Conservation (phyloP, 2,797 vertebrate genomes). For the Holocentrus rufus region DNA sequence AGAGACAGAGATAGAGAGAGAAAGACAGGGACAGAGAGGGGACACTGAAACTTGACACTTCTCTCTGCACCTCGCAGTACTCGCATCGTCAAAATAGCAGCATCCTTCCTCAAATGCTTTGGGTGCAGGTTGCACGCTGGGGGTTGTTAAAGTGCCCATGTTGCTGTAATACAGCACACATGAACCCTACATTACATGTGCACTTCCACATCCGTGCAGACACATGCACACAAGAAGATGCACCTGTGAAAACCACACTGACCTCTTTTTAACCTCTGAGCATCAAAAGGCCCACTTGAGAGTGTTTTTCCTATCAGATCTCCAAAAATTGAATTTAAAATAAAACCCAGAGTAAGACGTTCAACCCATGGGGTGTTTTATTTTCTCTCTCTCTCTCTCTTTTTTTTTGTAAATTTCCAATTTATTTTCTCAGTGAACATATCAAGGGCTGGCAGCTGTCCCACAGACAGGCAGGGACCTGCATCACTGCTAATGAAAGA, state of each 20-base stretch:
- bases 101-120: slow-evolving; percentile 27
- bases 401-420: slow-evolving; percentile 11
- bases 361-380: slow-evolving; percentile 23
- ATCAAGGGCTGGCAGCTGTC: slow-evolving; percentile 55
- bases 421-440: slow-evolving; percentile 45
- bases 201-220: neutral
- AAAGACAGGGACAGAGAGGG: slow-evolving; percentile 1
- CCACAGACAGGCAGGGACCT: slow-evolving; percentile 69
- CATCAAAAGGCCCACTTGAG: neutral
- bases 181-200: neutral
- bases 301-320: slow-evolving; percentile 10
- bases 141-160: slow-evolving; percentile 11
- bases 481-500: slow-evolving; percentile 68
- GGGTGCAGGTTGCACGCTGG: slow-evolving; percentile 5
- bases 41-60: slow-evolving; percentile 30
- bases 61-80: slow-evolving; percentile 18
- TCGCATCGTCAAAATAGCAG: slow-evolving; percentile 20
- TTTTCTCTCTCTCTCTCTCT: neutral
- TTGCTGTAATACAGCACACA: slow-evolving; percentile 24
- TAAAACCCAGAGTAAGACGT: neutral
- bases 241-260: neutral
- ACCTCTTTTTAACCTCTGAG: slow-evolving; percentile 34
- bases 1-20: slow-evolving; percentile 7
- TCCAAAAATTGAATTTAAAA: slow-evolving; percentile 22
- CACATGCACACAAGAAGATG: neutral